Evolutionary conservation across 2,113 vertebrate genomes (phyloP).

Genomic region (Vicugna pacos): DNA sequence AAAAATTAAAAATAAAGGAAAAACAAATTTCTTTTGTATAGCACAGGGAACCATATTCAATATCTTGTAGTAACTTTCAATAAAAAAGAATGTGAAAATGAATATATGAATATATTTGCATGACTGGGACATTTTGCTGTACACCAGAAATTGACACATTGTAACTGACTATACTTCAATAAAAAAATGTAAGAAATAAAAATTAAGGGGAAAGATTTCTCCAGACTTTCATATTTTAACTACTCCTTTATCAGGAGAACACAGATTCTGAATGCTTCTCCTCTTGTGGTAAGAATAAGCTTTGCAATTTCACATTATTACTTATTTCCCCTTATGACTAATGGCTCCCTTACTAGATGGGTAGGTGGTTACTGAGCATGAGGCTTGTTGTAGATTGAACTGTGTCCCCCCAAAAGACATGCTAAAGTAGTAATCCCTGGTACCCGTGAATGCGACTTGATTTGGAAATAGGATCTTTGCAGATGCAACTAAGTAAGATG

Average conservation of each 20-base stretch:
- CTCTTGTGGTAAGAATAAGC: neutral
- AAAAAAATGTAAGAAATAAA: no score
- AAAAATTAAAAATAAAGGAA: neutral
- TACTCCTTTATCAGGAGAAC: neutral
- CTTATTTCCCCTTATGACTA: neutral
- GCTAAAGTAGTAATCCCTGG: neutral
- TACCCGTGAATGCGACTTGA: neutral
- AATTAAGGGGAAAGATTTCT: neutral
- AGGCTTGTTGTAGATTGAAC: neutral
- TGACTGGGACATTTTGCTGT: no score
- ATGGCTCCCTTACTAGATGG: neutral
- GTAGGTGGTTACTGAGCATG: neutral
- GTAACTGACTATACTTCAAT: no score
- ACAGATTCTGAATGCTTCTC: neutral
- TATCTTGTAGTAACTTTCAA: no score
- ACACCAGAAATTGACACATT: no score
- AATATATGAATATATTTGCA: no score
- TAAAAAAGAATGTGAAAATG: no score
- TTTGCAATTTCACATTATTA: neutral
- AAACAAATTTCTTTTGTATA: no score
- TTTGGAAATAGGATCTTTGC: constrained; percentile 36
- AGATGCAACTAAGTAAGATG: constrained; percentile 32
- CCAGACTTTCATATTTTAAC: constrained; percentile 45
- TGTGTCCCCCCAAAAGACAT: neutral
- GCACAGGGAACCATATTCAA: no score